Base-by-base conservation (phyloP, 2,888 invertebrate genomes). In the Apodemia zela region DNA sequence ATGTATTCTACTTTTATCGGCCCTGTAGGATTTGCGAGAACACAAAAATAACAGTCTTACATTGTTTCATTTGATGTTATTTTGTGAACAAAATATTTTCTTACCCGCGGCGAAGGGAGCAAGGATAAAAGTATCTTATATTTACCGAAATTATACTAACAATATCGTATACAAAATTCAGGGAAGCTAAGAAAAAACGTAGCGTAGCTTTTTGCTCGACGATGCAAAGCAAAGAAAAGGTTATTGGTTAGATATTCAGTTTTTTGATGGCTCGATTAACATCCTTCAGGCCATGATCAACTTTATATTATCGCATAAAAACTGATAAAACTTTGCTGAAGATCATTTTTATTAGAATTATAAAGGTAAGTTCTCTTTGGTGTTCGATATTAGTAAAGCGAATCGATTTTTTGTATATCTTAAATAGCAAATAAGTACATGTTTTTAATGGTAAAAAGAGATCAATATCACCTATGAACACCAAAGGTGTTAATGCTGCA, bases 61-160 rank as follows among this genome's bases (percentile, higher is more conserved):
- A 57, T n/a, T 57, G 13, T 29, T 51, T 21, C 29, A n/a, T 57
- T 57, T 29, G 57, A 57, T 57, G 57, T 15, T 57, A 25, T 57
- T 57, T 21, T 57, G 57, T n/a, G 57, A 57, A 57, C 57, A 57
- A 57, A 57, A 57, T 57, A 57, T 57, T 57, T 57, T 57, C 15
- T 47, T 47, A 47, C 47, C 47, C 47, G 47, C 47, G 47, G 47
- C 57, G 25, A 8, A 25, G 15, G 57, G 57, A 25, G 57, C 57
- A 10, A 13, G 57, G 57, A 29, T 57, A n/a, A 47, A 57, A 57
- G 57, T 57, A 47, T 47, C 47, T 47, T 47, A 47, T 57, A 57
- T 57, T 57, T 57, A 25, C 29, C 29, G n/a, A 57, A 57, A 57
- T 57, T 57, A n/a, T 57, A 57, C 54, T 29, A 54, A 54, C 54